Conservation (phyloP, 2,797 vertebrate species). For the Erpetoichthys calabaricus region DNA sequence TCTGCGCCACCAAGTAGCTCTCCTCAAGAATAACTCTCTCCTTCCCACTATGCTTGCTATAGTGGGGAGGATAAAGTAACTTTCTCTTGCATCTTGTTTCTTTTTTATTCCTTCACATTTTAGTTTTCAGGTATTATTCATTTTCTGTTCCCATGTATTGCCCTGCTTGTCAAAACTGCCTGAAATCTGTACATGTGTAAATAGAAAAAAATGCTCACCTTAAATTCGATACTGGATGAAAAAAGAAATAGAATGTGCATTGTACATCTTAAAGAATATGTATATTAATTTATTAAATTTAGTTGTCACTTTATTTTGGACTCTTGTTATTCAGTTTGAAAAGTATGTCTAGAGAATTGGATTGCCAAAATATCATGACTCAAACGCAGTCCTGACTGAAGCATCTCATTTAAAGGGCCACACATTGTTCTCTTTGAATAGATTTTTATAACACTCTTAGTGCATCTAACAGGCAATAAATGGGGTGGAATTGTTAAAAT, state of each 20-base stretch:
- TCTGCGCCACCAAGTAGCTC: slow-evolving; percentile 59
- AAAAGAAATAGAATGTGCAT: slow-evolving; percentile 63
- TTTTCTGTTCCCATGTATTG: slow-evolving; percentile 8
- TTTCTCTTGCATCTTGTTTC: slow-evolving; percentile 36
- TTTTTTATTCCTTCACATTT: slow-evolving; percentile 40
- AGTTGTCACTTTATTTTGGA: slow-evolving; percentile 80
- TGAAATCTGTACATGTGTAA: slow-evolving; percentile 86
- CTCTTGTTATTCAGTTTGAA: slow-evolving; percentile 53
- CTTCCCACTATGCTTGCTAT: slow-evolving; percentile 16
- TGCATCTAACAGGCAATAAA: no score
- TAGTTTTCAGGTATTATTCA: slow-evolving; percentile 27
- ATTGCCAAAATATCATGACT: slow-evolving; percentile 36
- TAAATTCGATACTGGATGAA: slow-evolving; percentile 55
- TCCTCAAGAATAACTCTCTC: slow-evolving; percentile 63
- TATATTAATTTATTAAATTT: slow-evolving; percentile 99
- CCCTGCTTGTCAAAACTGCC: slow-evolving; percentile 46
- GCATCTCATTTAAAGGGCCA: no score
- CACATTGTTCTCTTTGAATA: no score
- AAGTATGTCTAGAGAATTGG: slow-evolving; percentile 15
- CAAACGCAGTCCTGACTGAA: no score
- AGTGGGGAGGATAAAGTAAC: neutral
- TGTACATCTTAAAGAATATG: slow-evolving; percentile 89
- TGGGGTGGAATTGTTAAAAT: no score
- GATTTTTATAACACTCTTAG: no score
- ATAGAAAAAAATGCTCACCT: slow-evolving; percentile 62